phyloP scores from a whole-genome alignment of 2,797 vertebrate species.

The Crotalus adamanteus region DNA sequence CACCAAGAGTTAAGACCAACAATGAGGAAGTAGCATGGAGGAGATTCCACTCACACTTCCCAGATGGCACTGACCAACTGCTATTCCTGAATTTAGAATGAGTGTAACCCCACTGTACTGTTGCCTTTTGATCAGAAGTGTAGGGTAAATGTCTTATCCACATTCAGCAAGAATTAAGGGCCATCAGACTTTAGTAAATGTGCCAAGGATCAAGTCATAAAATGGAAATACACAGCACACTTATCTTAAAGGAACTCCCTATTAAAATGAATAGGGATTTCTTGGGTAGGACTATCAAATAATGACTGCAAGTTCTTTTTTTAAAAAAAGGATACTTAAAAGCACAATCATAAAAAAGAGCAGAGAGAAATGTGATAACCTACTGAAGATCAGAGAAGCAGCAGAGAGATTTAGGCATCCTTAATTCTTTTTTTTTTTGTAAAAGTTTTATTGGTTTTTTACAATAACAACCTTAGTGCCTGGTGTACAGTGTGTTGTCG shows the following conservation, averaged over 20 bases:
- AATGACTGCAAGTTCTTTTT: not conserved
- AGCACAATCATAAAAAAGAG: not conserved
- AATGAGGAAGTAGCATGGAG: not conserved
- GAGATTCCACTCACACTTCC: not conserved
- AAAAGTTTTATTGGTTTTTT: too few relatives aligned
- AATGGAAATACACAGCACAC: not conserved
- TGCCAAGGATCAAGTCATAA: not conserved
- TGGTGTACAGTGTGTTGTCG: too few relatives aligned
- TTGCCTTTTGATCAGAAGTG: not conserved
- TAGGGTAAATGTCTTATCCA: not conserved
- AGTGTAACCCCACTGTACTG: not conserved
- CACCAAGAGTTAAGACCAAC: not conserved
- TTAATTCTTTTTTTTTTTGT: too few relatives aligned
- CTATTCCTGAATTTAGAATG: not conserved
- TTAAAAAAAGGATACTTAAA: not conserved
- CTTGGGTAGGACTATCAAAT: not conserved
- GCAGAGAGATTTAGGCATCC: not conserved
- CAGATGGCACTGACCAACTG: not conserved
- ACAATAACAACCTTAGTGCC: too few relatives aligned
- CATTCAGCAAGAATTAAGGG: not conserved
- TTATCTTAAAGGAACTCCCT: not conserved
- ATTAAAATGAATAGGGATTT: not conserved
- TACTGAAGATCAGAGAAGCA: not conserved
- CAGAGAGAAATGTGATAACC: not conserved
- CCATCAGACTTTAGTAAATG: not conserved